Evolutionary conservation across 2,113 vertebrate genomes (phyloP).

Genomic region (Platichthys flesus): DNA sequence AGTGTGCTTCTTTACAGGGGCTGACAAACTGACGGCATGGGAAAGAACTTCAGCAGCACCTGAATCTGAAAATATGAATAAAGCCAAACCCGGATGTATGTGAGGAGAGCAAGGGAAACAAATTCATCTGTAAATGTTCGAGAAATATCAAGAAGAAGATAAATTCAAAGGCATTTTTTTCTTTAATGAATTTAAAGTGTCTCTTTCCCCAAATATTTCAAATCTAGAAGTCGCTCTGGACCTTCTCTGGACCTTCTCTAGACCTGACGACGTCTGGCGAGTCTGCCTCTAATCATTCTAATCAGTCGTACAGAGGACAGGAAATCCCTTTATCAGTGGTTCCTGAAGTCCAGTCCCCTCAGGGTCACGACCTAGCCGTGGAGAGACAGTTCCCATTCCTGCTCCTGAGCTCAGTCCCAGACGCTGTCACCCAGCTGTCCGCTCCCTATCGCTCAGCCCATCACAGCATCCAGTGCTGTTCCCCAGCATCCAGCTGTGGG

Average conservation of each 20-base stretch:
- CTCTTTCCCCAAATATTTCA: too few relatives aligned
- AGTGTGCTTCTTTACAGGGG: conserved; percentile 14
- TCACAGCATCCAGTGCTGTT: neutral
- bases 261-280: conserved; percentile 42
- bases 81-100: too few relatives aligned
- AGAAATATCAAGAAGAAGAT: neutral
- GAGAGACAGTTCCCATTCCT: conserved; percentile 70
- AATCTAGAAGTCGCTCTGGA: conserved; percentile 27
- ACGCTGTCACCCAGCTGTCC: conserved; percentile 54
- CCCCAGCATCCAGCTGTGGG: neutral
- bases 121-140: too few relatives aligned
- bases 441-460: conserved; percentile 19
- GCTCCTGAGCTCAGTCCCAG: conserved; percentile 42
- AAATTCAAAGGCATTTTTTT: conserved; percentile 6
- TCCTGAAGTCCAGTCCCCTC: conserved; percentile 65
- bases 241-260: conserved; percentile 16
- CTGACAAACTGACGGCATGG: conserved; percentile 29
- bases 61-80: neutral
- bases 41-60: conserved; percentile 25
- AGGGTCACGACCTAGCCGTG: conserved; percentile 67
- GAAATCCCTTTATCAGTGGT: conserved; percentile 78
- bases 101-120: too few relatives aligned
- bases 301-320: conserved; percentile 66
- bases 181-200: conserved; percentile 16
- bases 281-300: conserved; percentile 71